These are phyloP conservation scores for Scolopax rusticola DNA, from an alignment of 2,797 vertebrate species.

Conservation along the genomic window DNA sequence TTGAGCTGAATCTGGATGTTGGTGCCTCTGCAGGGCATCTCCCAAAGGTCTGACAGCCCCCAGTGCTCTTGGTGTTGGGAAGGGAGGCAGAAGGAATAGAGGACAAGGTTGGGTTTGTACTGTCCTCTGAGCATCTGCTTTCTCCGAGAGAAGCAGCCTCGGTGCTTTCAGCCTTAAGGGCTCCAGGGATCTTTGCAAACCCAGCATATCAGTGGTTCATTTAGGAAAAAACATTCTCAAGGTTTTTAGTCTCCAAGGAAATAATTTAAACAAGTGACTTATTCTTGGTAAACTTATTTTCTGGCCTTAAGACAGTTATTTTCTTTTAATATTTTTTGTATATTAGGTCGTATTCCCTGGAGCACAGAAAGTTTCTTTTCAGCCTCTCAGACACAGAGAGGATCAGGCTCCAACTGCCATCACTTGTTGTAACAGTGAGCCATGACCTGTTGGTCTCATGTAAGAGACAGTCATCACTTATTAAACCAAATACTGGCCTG, in stretches of 20 bases:
- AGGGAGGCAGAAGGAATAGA: background rate
- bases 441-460: background rate
- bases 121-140: conserved; percentile 70
- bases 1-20: background rate
- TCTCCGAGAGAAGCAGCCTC: conserved; percentile 55
- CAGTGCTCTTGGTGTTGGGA: background rate
- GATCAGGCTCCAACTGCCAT: background rate
- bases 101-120: conserved; percentile 41
- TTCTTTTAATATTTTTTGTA: conserved; percentile 74
- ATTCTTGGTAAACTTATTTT: conserved; percentile 40
- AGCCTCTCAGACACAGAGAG: background rate
- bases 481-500: background rate
- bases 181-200: conserved; percentile 74
- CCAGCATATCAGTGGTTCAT: conserved; percentile 67
- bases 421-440: background rate
- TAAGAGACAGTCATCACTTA: background rate
- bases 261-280: conserved; percentile 64
- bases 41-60: background rate
- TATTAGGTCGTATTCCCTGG: conserved; percentile 58
- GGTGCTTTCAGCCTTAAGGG: conserved; percentile 63
- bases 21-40: background rate
- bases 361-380: conserved; percentile 45
- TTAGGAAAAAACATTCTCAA: conserved; percentile 68
- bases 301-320: conserved; percentile 59
- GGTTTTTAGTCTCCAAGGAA: conserved; percentile 63